Percentiles rank a stretch among this genome's conserved stretches.
Evolutionary conservation across 1,140 invertebrate genomes (phyloP).

Genomic region (Littorina saxatilis): DNA sequence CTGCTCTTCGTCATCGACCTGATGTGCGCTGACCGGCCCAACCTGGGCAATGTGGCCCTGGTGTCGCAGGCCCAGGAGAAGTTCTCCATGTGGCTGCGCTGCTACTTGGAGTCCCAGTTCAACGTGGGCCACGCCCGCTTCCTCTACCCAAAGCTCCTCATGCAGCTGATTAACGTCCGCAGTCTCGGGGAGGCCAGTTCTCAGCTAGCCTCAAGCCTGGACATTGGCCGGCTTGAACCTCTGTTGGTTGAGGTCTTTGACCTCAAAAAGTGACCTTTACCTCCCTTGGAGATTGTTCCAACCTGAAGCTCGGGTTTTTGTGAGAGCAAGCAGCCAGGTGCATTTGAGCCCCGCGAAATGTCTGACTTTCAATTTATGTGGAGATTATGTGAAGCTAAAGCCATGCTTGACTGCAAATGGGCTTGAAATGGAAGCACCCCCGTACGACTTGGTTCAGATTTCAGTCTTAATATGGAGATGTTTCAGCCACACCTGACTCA

Average conservation of each 20-base stretch:
- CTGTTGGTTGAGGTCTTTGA: slow-evolving; percentile 67
- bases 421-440: too few relatives aligned
- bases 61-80: slow-evolving; percentile 93
- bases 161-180: slow-evolving; percentile 86
- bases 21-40: slow-evolving; percentile 88
- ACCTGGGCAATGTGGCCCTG: slow-evolving; percentile 88
- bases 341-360: too few relatives aligned
- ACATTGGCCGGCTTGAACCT: slow-evolving; percentile 66
- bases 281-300: too few relatives aligned
- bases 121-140: slow-evolving; percentile 84
- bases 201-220: slow-evolving; percentile 61
- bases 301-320: too few relatives aligned
- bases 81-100: slow-evolving; percentile 90
- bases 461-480: too few relatives aligned
- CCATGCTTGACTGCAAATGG: too few relatives aligned
- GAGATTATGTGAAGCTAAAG: too few relatives aligned
- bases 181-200: slow-evolving; percentile 65
- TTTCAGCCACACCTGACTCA: too few relatives aligned
- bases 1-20: slow-evolving; percentile 92
- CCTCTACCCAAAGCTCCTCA: slow-evolving; percentile 89
- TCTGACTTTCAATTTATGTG: too few relatives aligned
- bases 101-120: slow-evolving; percentile 90
- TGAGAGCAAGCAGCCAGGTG: too few relatives aligned
- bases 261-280: slow-evolving; percentile 57
- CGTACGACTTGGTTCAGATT: too few relatives aligned